Conservation (phyloP, 2,888 invertebrate species). For the Marronus borbonicus region DNA sequence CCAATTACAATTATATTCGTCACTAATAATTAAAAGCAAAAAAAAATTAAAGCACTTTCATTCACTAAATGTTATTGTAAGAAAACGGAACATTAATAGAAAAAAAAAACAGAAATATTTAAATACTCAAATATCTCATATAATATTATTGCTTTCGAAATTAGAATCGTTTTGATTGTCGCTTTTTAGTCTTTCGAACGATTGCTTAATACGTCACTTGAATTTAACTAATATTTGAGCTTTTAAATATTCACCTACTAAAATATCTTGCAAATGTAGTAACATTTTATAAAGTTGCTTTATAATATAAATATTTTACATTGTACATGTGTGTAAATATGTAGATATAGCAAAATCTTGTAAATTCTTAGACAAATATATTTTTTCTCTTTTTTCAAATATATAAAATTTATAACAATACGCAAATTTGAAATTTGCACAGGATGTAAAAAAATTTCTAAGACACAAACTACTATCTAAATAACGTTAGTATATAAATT, state of each 20-base stretch:
- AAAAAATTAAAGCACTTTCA: conserved; percentile 56
- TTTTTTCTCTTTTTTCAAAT: conserved; percentile 26
- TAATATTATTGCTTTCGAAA: conserved; percentile 35
- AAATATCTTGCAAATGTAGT: conserved; percentile 45
- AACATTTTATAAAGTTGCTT: conserved; percentile 45
- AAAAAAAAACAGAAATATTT: conserved; percentile 52
- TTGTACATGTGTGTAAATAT: conserved; percentile 39
- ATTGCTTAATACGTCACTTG: conserved; percentile 19
- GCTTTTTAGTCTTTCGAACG: not conserved
- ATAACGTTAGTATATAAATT: conserved; percentile 68
- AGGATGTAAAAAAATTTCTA: conserved; percentile 49
- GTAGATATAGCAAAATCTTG: conserved; percentile 48
- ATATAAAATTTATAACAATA: conserved; percentile 50
- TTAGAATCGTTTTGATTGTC: conserved; percentile 30
- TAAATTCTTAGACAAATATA: conserved; percentile 51
- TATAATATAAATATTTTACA: conserved; percentile 32
- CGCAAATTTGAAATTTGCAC: conserved; percentile 50
- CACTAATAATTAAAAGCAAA: conserved; percentile 49
- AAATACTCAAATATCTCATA: conserved; percentile 47
- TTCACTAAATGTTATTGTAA: conserved; percentile 54
- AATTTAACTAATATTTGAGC: conserved; percentile 29
- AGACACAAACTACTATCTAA: conserved; percentile 56
- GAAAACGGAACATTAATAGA: conserved; percentile 46
- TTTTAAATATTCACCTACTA: conserved; percentile 43
- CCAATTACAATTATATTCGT: conserved; percentile 48